Percentiles rank a stretch among this genome's conserved stretches.
Evolutionary conservation across 2,797 vertebrate species (phyloP).

Genomic region (Echeneis naucrates): DNA sequence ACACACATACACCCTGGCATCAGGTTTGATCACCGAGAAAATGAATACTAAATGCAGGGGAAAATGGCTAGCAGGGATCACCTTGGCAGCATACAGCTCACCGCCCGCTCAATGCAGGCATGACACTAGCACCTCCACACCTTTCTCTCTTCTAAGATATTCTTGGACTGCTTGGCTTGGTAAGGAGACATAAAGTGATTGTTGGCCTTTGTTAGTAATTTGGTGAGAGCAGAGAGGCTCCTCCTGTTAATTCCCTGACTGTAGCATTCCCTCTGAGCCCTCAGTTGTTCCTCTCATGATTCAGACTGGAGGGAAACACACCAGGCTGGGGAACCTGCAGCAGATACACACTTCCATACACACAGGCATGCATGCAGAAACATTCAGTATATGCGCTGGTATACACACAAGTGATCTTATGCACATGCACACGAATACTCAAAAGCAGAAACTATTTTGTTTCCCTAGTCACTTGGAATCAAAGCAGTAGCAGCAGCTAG

Average conservation of each 20-base stretch:
- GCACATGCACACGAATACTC: neutral
- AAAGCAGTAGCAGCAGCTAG: conserved; percentile 35
- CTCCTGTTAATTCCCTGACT: conserved; percentile 51
- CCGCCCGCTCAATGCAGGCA: conserved; percentile 53
- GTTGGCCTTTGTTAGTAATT: conserved; percentile 57
- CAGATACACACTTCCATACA: neutral
- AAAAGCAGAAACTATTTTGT: conserved; percentile 39
- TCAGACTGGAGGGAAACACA: conserved; percentile 43
- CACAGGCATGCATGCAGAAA: conserved; percentile 10
- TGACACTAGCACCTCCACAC: conserved; percentile 65
- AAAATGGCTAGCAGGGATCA: conserved; percentile 81
- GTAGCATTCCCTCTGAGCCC: conserved; percentile 59
- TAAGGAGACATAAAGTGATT: conserved; percentile 47
- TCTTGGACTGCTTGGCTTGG: conserved; percentile 44
- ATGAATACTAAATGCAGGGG: conserved; percentile 80
- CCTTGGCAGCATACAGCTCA: conserved; percentile 65
- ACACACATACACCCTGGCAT: conserved; percentile 65
- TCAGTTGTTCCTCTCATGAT: conserved; percentile 36
- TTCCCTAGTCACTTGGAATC: conserved; percentile 43
- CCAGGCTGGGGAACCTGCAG: conserved; percentile 1
- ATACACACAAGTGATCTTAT: neutral
- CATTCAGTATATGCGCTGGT: neutral
- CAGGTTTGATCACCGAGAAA: conserved; percentile 79
- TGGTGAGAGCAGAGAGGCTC: conserved; percentile 33
- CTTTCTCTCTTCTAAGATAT: conserved; percentile 67